Percentiles rank a stretch among this genome's conserved stretches.
These are phyloP conservation scores for Lordiphosa andalusiaca DNA, from an alignment of 2,888 invertebrate species.

Conservation along the genomic window DNA sequence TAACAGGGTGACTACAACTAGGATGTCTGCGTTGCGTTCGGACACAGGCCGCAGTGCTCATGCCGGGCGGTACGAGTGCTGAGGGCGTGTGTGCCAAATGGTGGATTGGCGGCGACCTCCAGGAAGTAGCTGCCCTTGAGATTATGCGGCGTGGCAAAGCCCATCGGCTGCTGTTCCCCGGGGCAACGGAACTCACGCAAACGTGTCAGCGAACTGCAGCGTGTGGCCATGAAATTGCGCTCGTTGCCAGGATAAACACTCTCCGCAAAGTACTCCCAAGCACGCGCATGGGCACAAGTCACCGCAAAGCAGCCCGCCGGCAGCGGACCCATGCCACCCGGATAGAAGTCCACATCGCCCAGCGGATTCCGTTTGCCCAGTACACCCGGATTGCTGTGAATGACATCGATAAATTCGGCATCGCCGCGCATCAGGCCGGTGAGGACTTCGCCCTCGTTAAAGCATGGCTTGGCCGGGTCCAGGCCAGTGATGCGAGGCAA, in stretches of 20 bases:
- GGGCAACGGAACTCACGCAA: conserved; percentile 68
- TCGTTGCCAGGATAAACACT: conserved; percentile 79
- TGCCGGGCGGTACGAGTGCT: conserved; percentile 5
- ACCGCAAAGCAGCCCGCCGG: conserved; percentile 72
- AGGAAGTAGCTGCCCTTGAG: conserved; percentile 78
- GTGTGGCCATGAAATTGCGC: conserved; percentile 70
- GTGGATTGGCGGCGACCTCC: conserved; percentile 63
- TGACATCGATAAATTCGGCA: conserved; percentile 78
- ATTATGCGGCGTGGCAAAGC: conserved; percentile 62
- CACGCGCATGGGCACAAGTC: conserved; percentile 74
- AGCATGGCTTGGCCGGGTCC: conserved; percentile 80
- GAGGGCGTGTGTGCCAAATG: conserved; percentile 64
- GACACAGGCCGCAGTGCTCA: conserved; percentile 44
- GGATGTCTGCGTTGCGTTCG: neutral
- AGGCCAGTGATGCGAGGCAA: conserved; percentile 78
- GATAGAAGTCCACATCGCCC: conserved; percentile 80
- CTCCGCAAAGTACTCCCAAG: conserved; percentile 78
- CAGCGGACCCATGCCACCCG: conserved; percentile 74
- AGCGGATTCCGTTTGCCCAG: conserved; percentile 77
- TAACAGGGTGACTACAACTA: neutral
- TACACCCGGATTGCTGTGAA: conserved; percentile 78
- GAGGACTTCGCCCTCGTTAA: conserved; percentile 77
- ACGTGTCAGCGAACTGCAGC: conserved; percentile 73
- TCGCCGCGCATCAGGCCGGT: conserved; percentile 78
- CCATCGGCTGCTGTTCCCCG: conserved; percentile 72